Conservation (phyloP, 2,797 vertebrate species). For the Hephaestus fuliginosus region DNA sequence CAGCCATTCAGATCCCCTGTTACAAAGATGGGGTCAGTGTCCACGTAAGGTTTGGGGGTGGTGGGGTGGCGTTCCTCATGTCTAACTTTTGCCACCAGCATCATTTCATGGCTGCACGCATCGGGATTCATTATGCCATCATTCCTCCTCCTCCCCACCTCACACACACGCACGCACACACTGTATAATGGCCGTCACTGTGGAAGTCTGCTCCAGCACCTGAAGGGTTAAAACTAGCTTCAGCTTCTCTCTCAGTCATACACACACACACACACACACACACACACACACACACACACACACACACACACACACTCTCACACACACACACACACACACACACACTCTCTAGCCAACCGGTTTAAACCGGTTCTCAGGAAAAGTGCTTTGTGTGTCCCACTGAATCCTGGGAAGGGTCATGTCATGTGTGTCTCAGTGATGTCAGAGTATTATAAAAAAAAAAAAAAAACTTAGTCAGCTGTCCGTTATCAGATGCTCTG, state of each 20-base stretch:
- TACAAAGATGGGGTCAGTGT: slow-evolving; percentile 74
- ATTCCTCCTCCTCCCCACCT: neutral
- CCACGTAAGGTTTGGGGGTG: slow-evolving; percentile 31
- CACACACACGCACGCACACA: slow-evolving; percentile 6
- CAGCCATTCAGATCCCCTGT: slow-evolving; percentile 77
- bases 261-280: slow-evolving; percentile 78
- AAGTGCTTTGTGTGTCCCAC: slow-evolving; percentile 95
- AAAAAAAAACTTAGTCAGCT: slow-evolving; percentile 87
- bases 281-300: slow-evolving; percentile 65
- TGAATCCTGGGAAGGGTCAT: slow-evolving; percentile 99
- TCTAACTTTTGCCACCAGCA: slow-evolving; percentile 52
- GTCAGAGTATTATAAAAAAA: slow-evolving; percentile 85
- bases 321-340: slow-evolving; percentile 73
- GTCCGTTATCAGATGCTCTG: slow-evolving; percentile 71
- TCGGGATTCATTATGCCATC: slow-evolving; percentile 28
- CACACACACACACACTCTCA: slow-evolving; percentile 55
- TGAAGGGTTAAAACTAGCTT: slow-evolving; percentile 92
- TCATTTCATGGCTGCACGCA: slow-evolving; percentile 42
- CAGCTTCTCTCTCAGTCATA: slow-evolving; percentile 80
- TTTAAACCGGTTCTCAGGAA: slow-evolving; percentile 96
- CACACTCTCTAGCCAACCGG: slow-evolving; percentile 85
- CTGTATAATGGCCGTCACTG: slow-evolving; percentile 69
- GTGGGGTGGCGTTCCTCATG: neutral
- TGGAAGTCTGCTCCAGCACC: slow-evolving; percentile 64
- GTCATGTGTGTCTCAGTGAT: slow-evolving; percentile 96